Conservation (phyloP, 2,113 vertebrate species). For the Stictonetta naevosa region DNA sequence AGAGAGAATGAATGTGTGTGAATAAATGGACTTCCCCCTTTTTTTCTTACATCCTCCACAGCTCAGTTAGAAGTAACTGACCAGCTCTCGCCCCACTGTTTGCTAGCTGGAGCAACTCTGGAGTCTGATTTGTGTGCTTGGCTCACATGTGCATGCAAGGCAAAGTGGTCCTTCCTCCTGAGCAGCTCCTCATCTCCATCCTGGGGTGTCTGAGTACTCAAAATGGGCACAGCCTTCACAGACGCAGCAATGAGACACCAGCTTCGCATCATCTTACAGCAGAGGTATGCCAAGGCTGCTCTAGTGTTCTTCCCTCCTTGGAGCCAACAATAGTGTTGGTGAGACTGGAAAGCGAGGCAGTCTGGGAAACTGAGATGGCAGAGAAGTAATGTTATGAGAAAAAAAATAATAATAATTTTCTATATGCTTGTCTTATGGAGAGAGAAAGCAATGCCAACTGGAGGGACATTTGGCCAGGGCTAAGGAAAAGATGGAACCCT, state of each 20-base stretch:
- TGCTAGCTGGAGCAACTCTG: not conserved
- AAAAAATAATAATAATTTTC: not conserved
- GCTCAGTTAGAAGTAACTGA: not conserved
- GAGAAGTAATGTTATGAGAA: not conserved
- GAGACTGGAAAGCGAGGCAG: not conserved
- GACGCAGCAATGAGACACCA: not conserved
- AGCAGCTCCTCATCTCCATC: not conserved
- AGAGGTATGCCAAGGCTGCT: not conserved
- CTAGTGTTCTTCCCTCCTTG: not conserved
- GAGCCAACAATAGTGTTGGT: not conserved
- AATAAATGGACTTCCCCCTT: not conserved
- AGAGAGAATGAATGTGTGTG: not conserved
- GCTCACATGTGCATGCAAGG: not conserved
- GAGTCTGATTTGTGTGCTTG: not conserved
- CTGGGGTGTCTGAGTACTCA: not conserved
- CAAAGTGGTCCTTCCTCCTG: not conserved
- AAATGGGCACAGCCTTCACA: not conserved
- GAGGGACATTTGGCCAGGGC: not conserved
- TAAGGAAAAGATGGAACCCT: not conserved
- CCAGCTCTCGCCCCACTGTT: not conserved
- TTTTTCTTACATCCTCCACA: not conserved
- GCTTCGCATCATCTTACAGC: not conserved
- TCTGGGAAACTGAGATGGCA: not conserved
- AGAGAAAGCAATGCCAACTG: not conserved
- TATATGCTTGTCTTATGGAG: not conserved